phyloP scores from a whole-genome alignment of 2,113 vertebrate genomes.

The Hoplias malabaricus region DNA sequence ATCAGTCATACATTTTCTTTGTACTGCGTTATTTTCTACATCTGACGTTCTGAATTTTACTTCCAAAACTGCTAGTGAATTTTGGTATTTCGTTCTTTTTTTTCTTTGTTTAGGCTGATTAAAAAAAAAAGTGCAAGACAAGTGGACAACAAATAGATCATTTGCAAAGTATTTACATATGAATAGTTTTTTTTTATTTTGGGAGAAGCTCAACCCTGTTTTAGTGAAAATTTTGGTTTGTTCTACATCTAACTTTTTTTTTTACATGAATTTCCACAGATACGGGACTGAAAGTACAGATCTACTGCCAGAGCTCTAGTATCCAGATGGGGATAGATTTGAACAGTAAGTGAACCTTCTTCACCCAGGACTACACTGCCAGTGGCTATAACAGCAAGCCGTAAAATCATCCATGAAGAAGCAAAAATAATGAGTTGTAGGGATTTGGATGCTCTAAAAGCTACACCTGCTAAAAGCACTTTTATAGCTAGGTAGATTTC shows the following conservation, averaged over 20 bases:
- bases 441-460: background rate
- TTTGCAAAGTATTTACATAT: too few species aligned
- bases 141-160: too few species aligned
- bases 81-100: too few species aligned
- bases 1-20: background rate
- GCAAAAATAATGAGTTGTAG: background rate
- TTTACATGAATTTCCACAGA: background rate
- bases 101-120: too few species aligned
- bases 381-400: background rate
- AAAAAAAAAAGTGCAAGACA: too few species aligned
- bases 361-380: background rate
- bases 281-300: background rate
- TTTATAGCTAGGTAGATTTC: background rate
- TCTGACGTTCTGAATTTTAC: background rate
- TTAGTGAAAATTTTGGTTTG: background rate
- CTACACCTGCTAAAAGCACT: background rate
- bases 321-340: background rate
- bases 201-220: background rate
- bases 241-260: background rate
- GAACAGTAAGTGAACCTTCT: background rate
- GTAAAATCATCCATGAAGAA: background rate
- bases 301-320: background rate
- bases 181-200: too few species aligned
- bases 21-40: background rate
- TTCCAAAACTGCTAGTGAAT: too few species aligned